These are phyloP conservation scores for Leucoraja erinaceus DNA, from an alignment of 2,113 vertebrate genomes.

Conservation along the genomic window DNA sequence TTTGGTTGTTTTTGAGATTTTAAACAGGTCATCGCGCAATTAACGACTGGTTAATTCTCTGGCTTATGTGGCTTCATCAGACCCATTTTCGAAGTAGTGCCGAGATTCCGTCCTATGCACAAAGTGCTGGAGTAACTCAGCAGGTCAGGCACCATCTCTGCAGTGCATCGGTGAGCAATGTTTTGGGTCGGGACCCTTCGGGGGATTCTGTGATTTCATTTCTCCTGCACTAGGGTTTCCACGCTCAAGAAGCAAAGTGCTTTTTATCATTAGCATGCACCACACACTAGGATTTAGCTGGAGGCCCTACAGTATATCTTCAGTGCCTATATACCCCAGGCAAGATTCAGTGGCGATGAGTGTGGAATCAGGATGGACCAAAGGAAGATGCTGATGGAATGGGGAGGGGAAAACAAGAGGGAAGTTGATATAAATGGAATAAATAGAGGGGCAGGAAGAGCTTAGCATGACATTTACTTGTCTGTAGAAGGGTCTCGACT, in stretches of 20 bases:
- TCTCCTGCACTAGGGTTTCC: not conserved
- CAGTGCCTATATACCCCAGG: no score
- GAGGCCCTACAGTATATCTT: not conserved
- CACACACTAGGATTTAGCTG: not conserved
- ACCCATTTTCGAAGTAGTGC: not conserved
- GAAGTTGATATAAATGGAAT: not conserved
- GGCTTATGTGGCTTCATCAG: not conserved
- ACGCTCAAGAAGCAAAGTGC: not conserved
- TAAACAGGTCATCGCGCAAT: not conserved
- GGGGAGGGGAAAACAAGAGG: not conserved
- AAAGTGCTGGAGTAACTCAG: no score
- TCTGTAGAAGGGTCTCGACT: no score
- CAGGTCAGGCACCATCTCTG: no score
- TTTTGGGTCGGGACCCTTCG: no score
- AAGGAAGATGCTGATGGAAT: not conserved
- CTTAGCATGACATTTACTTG: not conserved
- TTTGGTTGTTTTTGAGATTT: not conserved
- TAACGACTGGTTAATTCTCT: not conserved
- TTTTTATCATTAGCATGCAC: not conserved
- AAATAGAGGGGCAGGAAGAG: not conserved
- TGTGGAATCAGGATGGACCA: no score
- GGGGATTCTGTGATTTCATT: not conserved
- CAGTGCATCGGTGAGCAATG: no score
- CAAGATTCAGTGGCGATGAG: not conserved
- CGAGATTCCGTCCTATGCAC: not conserved